These are phyloP conservation scores for Acanthococcus lagerstroemiae DNA, from an alignment of 2,888 invertebrate species.

Conservation along the genomic window DNA sequence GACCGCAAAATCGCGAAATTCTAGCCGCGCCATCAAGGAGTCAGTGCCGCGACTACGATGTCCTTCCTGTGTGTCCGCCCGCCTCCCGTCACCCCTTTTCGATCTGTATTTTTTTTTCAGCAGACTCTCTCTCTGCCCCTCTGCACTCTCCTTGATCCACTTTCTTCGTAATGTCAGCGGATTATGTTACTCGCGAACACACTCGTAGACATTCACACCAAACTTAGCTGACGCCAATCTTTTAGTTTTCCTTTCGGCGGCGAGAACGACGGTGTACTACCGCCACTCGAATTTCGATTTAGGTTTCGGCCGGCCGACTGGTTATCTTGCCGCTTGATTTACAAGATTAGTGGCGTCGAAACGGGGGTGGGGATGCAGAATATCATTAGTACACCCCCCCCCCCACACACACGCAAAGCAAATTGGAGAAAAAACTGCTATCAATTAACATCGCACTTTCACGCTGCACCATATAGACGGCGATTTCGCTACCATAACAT, in stretches of 20 bases:
- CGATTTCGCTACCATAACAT: too few species aligned
- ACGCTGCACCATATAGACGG: too few species aligned
- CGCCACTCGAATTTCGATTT: too few species aligned
- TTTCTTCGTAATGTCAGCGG: conserved; percentile 21
- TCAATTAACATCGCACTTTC: too few species aligned
- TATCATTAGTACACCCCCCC: too few species aligned
- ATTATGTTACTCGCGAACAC: conserved; percentile 23
- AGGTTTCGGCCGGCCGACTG: too few species aligned
- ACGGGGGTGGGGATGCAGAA: too few species aligned
- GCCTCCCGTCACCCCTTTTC: conserved; percentile 3
- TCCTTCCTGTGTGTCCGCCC: conserved; percentile 23
- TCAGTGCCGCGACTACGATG: conserved; percentile 21
- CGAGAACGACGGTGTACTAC: background rate
- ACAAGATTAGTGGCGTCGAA: too few species aligned
- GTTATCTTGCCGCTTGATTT: too few species aligned
- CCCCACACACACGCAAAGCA: too few species aligned
- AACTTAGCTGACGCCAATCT: background rate
- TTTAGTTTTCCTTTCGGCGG: background rate
- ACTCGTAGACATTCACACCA: conserved; percentile 2
- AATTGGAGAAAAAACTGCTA: too few species aligned
- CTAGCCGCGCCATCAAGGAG: conserved; percentile 10
- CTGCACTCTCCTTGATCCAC: conserved; percentile 9
- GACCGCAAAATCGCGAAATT: conserved; percentile 25
- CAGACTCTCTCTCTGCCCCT: background rate
- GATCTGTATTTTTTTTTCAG: background rate